phyloP scores from a whole-genome alignment of 1,140 invertebrate genomes.

The Archivesica marissinica region DNA sequence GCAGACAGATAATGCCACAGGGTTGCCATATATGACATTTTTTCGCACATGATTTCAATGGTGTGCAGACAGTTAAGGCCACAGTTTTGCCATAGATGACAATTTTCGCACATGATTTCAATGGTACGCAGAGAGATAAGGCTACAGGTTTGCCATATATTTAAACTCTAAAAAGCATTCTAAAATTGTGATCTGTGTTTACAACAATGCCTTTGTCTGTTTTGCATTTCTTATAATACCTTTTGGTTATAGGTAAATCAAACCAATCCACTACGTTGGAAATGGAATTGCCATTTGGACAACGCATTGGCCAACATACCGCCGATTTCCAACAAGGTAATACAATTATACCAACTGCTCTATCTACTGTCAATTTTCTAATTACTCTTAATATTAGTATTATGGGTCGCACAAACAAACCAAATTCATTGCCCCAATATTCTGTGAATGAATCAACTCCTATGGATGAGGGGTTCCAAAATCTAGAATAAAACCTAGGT shows the following conservation, averaged over 20 bases:
- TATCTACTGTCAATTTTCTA: not conserved
- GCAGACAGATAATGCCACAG: too few species aligned
- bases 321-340: conserved; percentile 5
- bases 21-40: too few species aligned
- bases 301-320: not conserved
- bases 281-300: not conserved
- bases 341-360: not conserved
- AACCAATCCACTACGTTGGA: not conserved
- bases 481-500: conserved; percentile 2
- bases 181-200: not conserved
- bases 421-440: not conserved
- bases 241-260: not conserved
- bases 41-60: too few species aligned
- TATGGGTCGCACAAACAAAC: not conserved
- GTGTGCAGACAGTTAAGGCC: too few species aligned
- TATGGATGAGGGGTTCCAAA: not conserved
- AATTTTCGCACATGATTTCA: too few species aligned
- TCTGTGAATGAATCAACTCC: not conserved
- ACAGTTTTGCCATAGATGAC: too few species aligned
- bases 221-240: not conserved
- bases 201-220: not conserved
- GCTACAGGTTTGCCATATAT: too few species aligned
- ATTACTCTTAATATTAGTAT: not conserved
- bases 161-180: too few species aligned
- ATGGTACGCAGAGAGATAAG: too few species aligned